These are phyloP conservation scores for Bruchidius siliquastri DNA, from an alignment of 2,888 invertebrate genomes.

Conservation along the genomic window DNA sequence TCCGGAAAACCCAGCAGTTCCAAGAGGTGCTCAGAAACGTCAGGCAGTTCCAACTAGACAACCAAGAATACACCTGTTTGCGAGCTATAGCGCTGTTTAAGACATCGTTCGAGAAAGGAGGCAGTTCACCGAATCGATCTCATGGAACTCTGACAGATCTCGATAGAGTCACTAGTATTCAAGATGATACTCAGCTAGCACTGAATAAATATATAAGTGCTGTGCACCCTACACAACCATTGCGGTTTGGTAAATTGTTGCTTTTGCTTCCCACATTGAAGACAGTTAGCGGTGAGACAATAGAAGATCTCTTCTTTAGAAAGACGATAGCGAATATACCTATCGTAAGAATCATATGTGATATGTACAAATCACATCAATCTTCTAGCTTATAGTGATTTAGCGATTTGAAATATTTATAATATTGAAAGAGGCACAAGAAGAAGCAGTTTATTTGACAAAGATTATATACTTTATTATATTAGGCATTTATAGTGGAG, in stretches of 20 bases:
- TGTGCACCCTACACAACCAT: slow-evolving; percentile 63
- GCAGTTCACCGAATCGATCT: slow-evolving; percentile 16
- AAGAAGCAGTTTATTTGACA: too few species aligned
- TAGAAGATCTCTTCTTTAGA: slow-evolving; percentile 82
- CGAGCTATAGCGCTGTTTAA: slow-evolving; percentile 81
- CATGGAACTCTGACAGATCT: slow-evolving; percentile 55
- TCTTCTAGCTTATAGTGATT: neutral
- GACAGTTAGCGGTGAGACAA: slow-evolving; percentile 61
- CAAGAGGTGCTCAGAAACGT: slow-evolving; percentile 70
- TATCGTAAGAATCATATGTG: slow-evolving; percentile 75
- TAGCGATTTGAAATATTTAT: neutral
- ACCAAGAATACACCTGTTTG: slow-evolving; percentile 79
- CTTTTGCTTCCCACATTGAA: slow-evolving; percentile 64
- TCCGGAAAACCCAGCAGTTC: slow-evolving; percentile 63
- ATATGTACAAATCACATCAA: slow-evolving; percentile 64
- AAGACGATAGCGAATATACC: slow-evolving; percentile 75
- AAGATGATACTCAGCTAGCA: slow-evolving; percentile 70
- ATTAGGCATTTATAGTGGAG: too few species aligned
- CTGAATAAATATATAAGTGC: slow-evolving; percentile 64
- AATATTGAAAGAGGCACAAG: too few species aligned
- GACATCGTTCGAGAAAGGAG: slow-evolving; percentile 53
- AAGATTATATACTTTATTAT: too few species aligned
- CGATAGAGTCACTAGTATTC: slow-evolving; percentile 62
- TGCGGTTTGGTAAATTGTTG: slow-evolving; percentile 71
- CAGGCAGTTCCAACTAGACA: slow-evolving; percentile 67